Conservation (phyloP, 2,888 invertebrate genomes). For the Oxytorus armatus region DNA sequence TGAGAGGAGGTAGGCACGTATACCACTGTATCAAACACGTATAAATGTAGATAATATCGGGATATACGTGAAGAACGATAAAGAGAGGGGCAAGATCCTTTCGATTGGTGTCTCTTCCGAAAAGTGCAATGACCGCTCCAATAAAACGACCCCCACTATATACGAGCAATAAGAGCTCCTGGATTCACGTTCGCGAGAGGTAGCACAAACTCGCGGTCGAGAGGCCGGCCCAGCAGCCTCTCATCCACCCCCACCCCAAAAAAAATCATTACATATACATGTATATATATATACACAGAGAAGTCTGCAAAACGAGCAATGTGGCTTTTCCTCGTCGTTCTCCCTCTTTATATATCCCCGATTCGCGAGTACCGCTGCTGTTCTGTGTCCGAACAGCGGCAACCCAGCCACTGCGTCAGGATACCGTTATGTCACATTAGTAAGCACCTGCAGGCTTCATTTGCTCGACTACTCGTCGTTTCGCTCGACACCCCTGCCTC, state of each 20-base stretch:
- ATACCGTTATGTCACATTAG: constrained; percentile 84
- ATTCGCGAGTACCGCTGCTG: constrained; percentile 45
- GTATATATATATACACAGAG: constrained; percentile 58
- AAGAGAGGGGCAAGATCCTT: constrained; percentile 71
- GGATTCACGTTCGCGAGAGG: constrained; percentile 31
- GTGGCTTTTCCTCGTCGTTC: constrained; percentile 47
- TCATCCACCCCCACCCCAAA: constrained; percentile 73
- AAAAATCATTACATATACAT: constrained; percentile 79
- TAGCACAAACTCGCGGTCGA: constrained; percentile 42
- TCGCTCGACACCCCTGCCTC: constrained; percentile 19
- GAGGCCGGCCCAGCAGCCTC: constrained; percentile 59
- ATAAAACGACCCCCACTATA: constrained; percentile 78
- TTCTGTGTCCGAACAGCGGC: constrained; percentile 43
- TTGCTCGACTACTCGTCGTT: constrained; percentile 54
- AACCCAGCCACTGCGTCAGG: constrained; percentile 77
- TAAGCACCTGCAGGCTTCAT: constrained; percentile 81
- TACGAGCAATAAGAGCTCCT: constrained; percentile 19
- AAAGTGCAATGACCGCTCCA: constrained; percentile 84
- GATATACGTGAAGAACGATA: not conserved
- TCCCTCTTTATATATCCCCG: constrained; percentile 31
- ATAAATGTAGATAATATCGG: too few species aligned
- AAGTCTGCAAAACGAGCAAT: constrained; percentile 72
- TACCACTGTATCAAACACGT: too few species aligned
- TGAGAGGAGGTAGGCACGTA: too few species aligned
- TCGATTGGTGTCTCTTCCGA: constrained; percentile 73